Evolutionary conservation across 2,888 invertebrate species (phyloP).

Genomic region (Xanthorhoe spadicearia): DNA sequence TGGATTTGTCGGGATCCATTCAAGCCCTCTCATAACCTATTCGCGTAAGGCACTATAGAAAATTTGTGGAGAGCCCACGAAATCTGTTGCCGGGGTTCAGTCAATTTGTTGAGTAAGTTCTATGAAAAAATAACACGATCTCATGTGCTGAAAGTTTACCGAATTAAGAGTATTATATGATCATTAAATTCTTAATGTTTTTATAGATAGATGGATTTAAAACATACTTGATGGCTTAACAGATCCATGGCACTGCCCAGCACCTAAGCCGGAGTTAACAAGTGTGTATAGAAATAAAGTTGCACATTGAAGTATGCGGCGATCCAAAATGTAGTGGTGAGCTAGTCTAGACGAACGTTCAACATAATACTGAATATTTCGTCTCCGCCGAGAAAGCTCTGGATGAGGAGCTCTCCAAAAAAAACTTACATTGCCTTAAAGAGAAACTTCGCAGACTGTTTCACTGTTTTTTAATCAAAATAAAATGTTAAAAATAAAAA

Average conservation of each 20-base stretch:
- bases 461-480: conserved; percentile 23
- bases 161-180: background rate
- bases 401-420: conserved; percentile 5
- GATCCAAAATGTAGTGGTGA: background rate
- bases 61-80: conserved; percentile 58
- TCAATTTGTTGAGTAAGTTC: conserved; percentile 42
- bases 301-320: background rate
- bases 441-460: conserved; percentile 61
- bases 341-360: conserved; percentile 64
- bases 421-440: conserved; percentile 52
- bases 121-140: conserved; percentile 21
- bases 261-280: no score
- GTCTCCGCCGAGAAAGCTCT: conserved; percentile 43
- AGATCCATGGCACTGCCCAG: no score
- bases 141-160: conserved; percentile 3
- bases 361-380: conserved; percentile 58
- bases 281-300: no score
- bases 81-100: conserved; percentile 56
- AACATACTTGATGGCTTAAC: no score
- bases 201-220: background rate
- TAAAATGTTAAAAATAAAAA: conserved; percentile 13
- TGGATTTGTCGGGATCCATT: conserved; percentile 76
- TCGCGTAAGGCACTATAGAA: conserved; percentile 63
- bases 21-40: conserved; percentile 67
- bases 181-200: no score